Percentiles rank a stretch among this genome's conserved stretches.
These are phyloP conservation scores for Ctenochaetus hawaiiensis DNA, from an alignment of 2,797 vertebrate species.

Conservation along the genomic window DNA sequence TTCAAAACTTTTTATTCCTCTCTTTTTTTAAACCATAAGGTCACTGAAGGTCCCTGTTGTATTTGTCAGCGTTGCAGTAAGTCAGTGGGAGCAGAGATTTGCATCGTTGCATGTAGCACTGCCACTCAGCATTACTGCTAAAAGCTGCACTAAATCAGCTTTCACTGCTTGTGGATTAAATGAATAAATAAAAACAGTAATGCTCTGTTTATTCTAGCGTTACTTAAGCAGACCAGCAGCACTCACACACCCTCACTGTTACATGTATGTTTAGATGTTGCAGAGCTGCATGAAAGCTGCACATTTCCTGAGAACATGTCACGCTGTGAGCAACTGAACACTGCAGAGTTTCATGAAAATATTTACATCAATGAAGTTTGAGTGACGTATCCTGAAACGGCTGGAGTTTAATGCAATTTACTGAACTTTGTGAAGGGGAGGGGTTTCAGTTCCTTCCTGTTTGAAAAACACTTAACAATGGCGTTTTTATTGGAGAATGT, in stretches of 20 bases:
- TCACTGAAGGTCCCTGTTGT: not conserved
- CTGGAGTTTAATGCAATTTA: conserved; percentile 6
- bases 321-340: conserved; percentile 11
- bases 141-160: conserved; percentile 1
- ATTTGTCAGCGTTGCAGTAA: not conserved
- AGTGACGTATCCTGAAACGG: conserved; percentile 10
- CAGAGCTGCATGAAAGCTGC: not conserved
- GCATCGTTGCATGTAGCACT: not conserved
- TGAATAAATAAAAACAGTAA: not conserved
- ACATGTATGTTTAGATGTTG: not conserved
- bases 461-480: not conserved
- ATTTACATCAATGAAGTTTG: not conserved
- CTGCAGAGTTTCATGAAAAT: conserved; percentile 29
- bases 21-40: not conserved
- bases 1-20: not conserved
- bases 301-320: conserved; percentile 19
- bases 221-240: conserved; percentile 13
- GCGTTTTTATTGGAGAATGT: not conserved
- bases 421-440: not conserved
- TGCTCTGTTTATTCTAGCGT: conserved; percentile 10
- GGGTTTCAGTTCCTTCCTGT: not conserved
- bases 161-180: not conserved
- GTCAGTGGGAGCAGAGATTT: not conserved
- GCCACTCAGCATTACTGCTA: not conserved
- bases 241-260: not conserved